Conservation (phyloP, 2,113 vertebrate species). For the Petaurus breviceps region DNA sequence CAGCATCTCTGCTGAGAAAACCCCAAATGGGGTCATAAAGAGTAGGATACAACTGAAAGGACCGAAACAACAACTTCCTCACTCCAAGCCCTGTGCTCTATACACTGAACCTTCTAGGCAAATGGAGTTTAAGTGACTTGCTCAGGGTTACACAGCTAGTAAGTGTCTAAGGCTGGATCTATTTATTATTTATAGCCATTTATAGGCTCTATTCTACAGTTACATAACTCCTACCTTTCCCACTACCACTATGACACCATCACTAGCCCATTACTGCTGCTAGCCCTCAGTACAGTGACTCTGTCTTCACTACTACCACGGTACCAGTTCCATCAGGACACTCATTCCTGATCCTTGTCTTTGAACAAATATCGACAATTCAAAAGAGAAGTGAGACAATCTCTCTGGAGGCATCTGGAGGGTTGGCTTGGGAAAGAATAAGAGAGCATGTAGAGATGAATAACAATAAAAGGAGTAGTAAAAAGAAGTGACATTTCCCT, state of each 20-base stretch:
- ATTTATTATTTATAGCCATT: no score
- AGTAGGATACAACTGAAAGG: background rate
- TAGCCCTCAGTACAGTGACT: background rate
- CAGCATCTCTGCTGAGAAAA: background rate
- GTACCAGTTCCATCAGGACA: background rate
- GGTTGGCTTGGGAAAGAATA: background rate
- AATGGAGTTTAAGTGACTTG: background rate
- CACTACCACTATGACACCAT: background rate
- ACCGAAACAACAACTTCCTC: background rate
- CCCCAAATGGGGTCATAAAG: background rate
- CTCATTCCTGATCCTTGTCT: background rate
- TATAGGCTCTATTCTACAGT: background rate
- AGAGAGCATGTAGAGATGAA: background rate
- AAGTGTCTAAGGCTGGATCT: background rate
- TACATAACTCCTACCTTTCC: background rate
- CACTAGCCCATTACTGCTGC: background rate
- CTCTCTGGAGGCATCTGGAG: background rate
- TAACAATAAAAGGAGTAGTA: background rate
- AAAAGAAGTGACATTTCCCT: background rate
- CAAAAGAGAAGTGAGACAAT: background rate
- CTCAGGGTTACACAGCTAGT: background rate
- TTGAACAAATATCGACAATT: background rate
- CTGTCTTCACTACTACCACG: background rate
- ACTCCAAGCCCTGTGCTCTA: background rate
- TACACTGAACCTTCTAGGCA: no score